Evolutionary conservation across 1,140 invertebrate genomes (phyloP).

Genomic region (Phymorhynchus buccinoides): DNA sequence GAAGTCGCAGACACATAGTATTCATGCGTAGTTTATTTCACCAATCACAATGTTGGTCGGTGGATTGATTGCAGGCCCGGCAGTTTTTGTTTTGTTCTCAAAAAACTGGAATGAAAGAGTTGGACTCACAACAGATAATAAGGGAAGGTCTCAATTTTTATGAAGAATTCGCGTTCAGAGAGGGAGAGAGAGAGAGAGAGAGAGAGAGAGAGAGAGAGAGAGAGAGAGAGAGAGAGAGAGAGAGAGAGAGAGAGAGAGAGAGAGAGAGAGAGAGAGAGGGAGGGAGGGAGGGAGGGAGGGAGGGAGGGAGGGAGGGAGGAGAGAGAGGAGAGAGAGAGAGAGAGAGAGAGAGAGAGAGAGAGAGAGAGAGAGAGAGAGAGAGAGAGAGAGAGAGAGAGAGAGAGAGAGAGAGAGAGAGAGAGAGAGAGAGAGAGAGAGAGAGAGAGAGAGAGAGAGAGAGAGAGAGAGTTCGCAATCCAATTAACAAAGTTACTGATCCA

Average conservation of each 20-base stretch:
- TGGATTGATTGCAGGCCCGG: too few relatives aligned
- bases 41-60: too few relatives aligned
- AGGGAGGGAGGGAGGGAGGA: conserved; percentile 1
- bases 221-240: too few relatives aligned
- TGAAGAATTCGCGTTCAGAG: too few relatives aligned
- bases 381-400: not conserved
- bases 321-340: not conserved
- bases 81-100: too few relatives aligned
- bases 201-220: conserved; percentile 13
- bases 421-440: conserved; percentile 31
- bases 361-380: not conserved
- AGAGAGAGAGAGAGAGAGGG: not conserved
- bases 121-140: too few relatives aligned
- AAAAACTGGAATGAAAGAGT: too few relatives aligned
- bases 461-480: conserved; percentile 20
- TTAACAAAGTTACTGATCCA: too few relatives aligned
- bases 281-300: not conserved
- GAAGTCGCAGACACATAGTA: too few relatives aligned
- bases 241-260: not conserved
- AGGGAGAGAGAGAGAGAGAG: conserved; percentile 9
- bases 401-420: conserved; percentile 30
- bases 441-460: conserved; percentile 27
- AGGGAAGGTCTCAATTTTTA: too few relatives aligned
- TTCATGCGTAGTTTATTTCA: too few relatives aligned
- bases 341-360: conserved; percentile 20